A percentile compares a stretch with the other conserved stretches of the same genome.
These are phyloP conservation scores for Dryas iulia DNA, from an alignment of 1,140 invertebrate genomes.

Conservation along the genomic window DNA sequence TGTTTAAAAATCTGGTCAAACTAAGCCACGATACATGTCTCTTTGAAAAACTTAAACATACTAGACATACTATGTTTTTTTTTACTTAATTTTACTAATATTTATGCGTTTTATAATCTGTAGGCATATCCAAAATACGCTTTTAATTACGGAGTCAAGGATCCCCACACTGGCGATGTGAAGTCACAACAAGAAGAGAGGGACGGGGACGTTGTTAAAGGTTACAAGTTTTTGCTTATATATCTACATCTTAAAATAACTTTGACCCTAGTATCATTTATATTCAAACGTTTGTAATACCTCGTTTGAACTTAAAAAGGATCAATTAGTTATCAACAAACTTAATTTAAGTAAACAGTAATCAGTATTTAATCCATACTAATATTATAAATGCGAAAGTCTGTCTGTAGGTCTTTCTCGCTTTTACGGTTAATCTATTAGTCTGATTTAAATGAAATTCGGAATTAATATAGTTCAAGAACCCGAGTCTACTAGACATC, in stretches of 20 bases:
- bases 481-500: too few relatives aligned
- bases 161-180: constrained; percentile 79
- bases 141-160: constrained; percentile 80
- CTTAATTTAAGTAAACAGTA: neutral
- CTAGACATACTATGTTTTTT: too few relatives aligned
- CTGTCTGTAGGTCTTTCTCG: too few relatives aligned
- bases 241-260: neutral
- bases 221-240: constrained; percentile 40
- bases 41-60: neutral
- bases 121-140: constrained; percentile 78
- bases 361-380: too few relatives aligned
- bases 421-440: too few relatives aligned
- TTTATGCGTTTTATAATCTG: constrained; percentile 20
- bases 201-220: constrained; percentile 81
- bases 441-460: too few relatives aligned
- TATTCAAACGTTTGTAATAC: too few relatives aligned
- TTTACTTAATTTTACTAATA: neutral
- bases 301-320: neutral
- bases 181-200: constrained; percentile 80
- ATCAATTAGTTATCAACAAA: neutral
- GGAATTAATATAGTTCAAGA: too few relatives aligned
- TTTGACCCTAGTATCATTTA: neutral
- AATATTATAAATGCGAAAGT: too few relatives aligned
- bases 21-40: neutral
- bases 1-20: too few relatives aligned